These are phyloP conservation scores for human (Homo sapiens) DNA, from an alignment of 2,113 vertebrate genomes.

Conservation along the genomic window GRCh38 chr5:32029501-32030000, in stretches of 20 bases:
- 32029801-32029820: background rate
- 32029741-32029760: background rate
- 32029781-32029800: background rate
- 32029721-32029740: background rate
- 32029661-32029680: background rate
- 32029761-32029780: background rate
- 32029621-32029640: background rate
- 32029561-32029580: accelerated
- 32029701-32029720: background rate
- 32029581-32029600: background rate
- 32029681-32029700: background rate
- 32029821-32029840: background rate
- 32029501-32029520: background rate
- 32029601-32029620: background rate
- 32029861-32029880: background rate
- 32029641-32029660: background rate
- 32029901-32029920: background rate
- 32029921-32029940: background rate
- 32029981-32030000: background rate
- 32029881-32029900: background rate
- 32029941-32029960: background rate
- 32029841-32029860: background rate
- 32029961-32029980: background rate
- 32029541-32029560: background rate
- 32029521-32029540: background rate